Conservation (phyloP, 2,888 invertebrate species). For the Parnassius glacialis region DNA sequence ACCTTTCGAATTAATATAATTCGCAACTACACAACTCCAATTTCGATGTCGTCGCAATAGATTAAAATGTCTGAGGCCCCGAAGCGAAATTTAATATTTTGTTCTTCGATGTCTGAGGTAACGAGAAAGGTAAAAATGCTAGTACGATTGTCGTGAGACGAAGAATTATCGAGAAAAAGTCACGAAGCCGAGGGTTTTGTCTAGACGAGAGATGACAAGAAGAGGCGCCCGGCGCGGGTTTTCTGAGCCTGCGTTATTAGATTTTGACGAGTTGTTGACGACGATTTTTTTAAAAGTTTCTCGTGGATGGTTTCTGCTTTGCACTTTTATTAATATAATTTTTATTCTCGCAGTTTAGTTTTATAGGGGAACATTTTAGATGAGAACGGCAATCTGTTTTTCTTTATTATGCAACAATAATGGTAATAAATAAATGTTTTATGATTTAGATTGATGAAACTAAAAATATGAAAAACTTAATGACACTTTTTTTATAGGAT, state of each 20-base stretch:
- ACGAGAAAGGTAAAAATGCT: conserved; percentile 43
- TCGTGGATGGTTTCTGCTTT: conserved; percentile 11
- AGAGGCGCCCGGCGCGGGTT: conserved; percentile 42
- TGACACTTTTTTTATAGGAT: no score
- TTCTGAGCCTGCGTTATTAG: conserved; percentile 63
- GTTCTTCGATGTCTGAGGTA: conserved; percentile 56
- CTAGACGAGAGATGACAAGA: conserved; percentile 68
- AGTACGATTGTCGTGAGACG: conserved; percentile 66
- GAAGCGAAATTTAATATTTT: conserved; percentile 70
- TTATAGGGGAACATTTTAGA: conserved; percentile 4
- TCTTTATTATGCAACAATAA: neutral
- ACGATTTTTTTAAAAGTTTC: conserved; percentile 39
- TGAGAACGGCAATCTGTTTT: neutral
- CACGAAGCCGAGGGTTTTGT: conserved; percentile 68
- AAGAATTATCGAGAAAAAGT: conserved; percentile 71
- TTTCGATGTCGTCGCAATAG: conserved; percentile 64
- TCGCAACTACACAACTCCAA: conserved; percentile 57
- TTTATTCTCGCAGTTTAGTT: conserved; percentile 10
- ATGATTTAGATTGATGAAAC: no score
- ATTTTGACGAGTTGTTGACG: conserved; percentile 67
- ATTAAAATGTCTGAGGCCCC: conserved; percentile 60
- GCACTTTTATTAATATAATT: conserved; percentile 2
- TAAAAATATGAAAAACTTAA: no score
- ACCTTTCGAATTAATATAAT: conserved; percentile 46
- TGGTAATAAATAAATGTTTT: no score